phyloP scores from a whole-genome alignment of 2,888 invertebrate genomes.

The Notocelia uddmanniana region DNA sequence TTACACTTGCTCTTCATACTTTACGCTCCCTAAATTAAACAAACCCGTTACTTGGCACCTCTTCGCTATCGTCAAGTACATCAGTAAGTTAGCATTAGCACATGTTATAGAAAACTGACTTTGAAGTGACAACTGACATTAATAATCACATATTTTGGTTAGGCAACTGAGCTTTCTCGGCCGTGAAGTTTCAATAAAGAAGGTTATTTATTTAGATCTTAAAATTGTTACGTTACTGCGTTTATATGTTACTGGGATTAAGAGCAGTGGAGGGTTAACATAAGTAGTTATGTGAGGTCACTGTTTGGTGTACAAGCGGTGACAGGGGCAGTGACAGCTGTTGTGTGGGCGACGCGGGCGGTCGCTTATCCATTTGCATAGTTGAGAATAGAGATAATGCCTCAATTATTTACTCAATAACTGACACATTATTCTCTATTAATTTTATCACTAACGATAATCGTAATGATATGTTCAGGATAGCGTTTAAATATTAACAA shows the following conservation, averaged over 20 bases:
- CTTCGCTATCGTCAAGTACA: slow-evolving; percentile 64
- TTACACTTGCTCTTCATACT: slow-evolving; percentile 48
- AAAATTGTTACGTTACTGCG: slow-evolving; percentile 10
- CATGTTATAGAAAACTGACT: slow-evolving; percentile 58
- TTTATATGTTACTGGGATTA: slow-evolving; percentile 9
- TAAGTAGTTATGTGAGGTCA: slow-evolving; percentile 18
- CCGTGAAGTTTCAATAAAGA: slow-evolving; percentile 17
- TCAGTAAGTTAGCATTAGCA: slow-evolving; percentile 67
- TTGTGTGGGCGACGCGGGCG: slow-evolving; percentile 50
- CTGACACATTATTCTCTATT: slow-evolving; percentile 33
- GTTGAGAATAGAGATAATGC: slow-evolving; percentile 56
- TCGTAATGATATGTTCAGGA: slow-evolving; percentile 4
- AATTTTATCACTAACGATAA: slow-evolving; percentile 10
- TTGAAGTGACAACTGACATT: slow-evolving; percentile 54
- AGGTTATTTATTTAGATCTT: slow-evolving; percentile 4
- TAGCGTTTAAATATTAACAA: slow-evolving; percentile 2
- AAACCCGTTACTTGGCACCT: slow-evolving; percentile 54
- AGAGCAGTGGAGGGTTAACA: slow-evolving; percentile 12
- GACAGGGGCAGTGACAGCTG: slow-evolving; percentile 24
- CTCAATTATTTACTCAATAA: slow-evolving; percentile 47
- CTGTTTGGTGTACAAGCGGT: slow-evolving; percentile 17
- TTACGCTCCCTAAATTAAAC: slow-evolving; percentile 50
- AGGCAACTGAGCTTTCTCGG: slow-evolving; percentile 54
- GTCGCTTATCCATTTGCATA: slow-evolving; percentile 64
- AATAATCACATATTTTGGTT: slow-evolving; percentile 57